Evolutionary conservation across 2,888 invertebrate species (phyloP).

Genomic region (Spatulosminthurus flaviceps): DNA sequence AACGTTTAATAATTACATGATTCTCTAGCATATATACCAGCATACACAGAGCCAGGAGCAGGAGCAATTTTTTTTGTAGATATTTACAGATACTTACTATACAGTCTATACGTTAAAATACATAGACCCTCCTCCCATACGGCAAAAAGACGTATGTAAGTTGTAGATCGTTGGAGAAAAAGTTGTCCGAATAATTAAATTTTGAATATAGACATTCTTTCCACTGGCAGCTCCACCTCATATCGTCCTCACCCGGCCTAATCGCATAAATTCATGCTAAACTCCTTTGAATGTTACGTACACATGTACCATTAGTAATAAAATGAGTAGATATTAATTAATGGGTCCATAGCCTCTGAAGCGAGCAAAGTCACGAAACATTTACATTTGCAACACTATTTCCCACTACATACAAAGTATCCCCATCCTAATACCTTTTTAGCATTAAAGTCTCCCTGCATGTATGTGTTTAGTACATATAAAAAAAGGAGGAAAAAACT

Average conservation of each 20-base stretch:
- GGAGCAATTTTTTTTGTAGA: no score
- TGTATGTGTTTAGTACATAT: no score
- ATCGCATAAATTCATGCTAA: constrained; percentile 47
- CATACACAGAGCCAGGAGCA: no score
- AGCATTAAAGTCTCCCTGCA: no score
- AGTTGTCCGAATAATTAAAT: constrained; percentile 36
- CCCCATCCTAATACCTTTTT: no score
- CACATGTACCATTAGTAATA: constrained; percentile 41
- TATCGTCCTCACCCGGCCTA: constrained; percentile 43
- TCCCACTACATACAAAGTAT: constrained; percentile 13
- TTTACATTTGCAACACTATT: constrained; percentile 46
- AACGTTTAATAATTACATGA: constrained; percentile 33
- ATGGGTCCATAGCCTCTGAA: constrained; percentile 43
- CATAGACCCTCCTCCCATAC: no score
- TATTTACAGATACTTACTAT: no score
- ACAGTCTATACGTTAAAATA: no score
- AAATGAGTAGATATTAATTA: constrained; percentile 53
- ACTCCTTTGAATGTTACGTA: constrained; percentile 29
- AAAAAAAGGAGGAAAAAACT: no score
- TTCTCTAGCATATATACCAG: not conserved
- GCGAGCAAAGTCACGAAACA: constrained; percentile 49
- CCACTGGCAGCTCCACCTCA: constrained; percentile 40
- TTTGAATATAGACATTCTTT: constrained; percentile 38
- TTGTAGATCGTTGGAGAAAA: no score
- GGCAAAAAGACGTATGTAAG: no score